Evolutionary conservation across 1,140 invertebrate species (phyloP).

Genomic region (Hyles vespertilio): DNA sequence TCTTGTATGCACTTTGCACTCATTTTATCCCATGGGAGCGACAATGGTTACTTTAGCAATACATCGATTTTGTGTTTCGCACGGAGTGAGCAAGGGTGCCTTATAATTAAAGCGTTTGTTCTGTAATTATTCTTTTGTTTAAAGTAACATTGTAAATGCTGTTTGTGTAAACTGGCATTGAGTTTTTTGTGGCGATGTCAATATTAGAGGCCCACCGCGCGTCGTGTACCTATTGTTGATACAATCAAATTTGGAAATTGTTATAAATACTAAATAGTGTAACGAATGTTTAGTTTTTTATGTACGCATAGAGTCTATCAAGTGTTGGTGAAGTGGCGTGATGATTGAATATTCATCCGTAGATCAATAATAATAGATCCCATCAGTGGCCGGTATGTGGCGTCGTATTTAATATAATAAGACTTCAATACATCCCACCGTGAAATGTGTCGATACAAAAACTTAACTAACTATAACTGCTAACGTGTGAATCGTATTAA

Average conservation of each 20-base stretch:
- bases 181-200: too few species aligned
- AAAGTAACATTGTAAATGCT: neutral
- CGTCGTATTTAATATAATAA: slow-evolving; percentile 75
- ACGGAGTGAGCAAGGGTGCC: slow-evolving; percentile 53
- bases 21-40: slow-evolving; percentile 56
- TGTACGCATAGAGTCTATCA: slow-evolving; percentile 38
- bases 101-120: slow-evolving; percentile 58
- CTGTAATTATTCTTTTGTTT: slow-evolving; percentile 34
- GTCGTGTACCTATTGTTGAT: slow-evolving; percentile 11
- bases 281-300: slow-evolving; percentile 49
- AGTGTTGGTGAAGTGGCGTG: slow-evolving; percentile 45
- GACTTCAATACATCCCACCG: slow-evolving; percentile 72
- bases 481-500: slow-evolving; percentile 76
- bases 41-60: slow-evolving; percentile 45
- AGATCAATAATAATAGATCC: slow-evolving; percentile 72
- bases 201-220: too few species aligned
- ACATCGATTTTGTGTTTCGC: slow-evolving; percentile 53
- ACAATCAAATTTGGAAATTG: slow-evolving; percentile 18
- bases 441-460: slow-evolving; percentile 74
- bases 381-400: slow-evolving; percentile 69
- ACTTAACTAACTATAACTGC: slow-evolving; percentile 73
- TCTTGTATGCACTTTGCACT: slow-evolving; percentile 75
- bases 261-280: slow-evolving; percentile 29
- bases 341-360: slow-evolving; percentile 73
- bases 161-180: slow-evolving; percentile 14